Evolutionary conservation across 2,797 vertebrate genomes (phyloP).

Genomic region (Amphiprion clarkii): DNA sequence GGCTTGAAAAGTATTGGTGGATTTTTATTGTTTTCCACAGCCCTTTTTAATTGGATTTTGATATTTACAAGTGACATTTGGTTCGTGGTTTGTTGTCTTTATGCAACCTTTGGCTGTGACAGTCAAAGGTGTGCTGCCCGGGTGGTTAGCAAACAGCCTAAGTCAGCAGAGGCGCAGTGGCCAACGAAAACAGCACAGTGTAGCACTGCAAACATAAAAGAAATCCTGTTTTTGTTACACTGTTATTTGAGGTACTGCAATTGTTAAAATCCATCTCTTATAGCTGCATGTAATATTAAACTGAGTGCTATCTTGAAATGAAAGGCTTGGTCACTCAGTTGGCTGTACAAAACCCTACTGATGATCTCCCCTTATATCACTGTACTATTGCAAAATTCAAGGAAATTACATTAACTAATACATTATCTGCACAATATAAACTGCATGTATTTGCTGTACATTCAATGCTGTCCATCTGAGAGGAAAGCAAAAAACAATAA

Average conservation of each 20-base stretch:
- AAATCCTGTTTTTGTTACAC: background rate
- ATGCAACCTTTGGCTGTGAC: constrained; percentile 42
- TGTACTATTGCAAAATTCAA: background rate
- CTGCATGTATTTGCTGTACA: too few relatives aligned
- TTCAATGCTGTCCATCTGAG: background rate
- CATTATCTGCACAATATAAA: too few relatives aligned
- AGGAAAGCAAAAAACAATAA: background rate
- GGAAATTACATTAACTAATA: background rate
- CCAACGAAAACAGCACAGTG: constrained; percentile 21
- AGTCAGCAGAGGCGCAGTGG: constrained; percentile 8
- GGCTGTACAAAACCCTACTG: background rate
- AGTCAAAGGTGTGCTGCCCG: constrained; percentile 23
- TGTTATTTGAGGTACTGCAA: constrained; percentile 1
- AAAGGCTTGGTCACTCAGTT: background rate
- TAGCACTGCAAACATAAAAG: constrained; percentile 8
- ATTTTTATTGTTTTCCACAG: constrained; percentile 1
- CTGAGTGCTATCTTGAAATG: background rate
- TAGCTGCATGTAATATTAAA: background rate
- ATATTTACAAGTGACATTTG: constrained; percentile 60
- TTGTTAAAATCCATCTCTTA: background rate
- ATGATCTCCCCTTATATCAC: background rate
- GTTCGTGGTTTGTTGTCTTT: constrained; percentile 36
- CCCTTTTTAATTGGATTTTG: constrained; percentile 41
- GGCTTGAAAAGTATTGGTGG: background rate
- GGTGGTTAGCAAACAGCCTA: constrained; percentile 30